Conservation (phyloP, 92 coral and sea anemone species). For the Hydrozoanthus gracilis region DNA sequence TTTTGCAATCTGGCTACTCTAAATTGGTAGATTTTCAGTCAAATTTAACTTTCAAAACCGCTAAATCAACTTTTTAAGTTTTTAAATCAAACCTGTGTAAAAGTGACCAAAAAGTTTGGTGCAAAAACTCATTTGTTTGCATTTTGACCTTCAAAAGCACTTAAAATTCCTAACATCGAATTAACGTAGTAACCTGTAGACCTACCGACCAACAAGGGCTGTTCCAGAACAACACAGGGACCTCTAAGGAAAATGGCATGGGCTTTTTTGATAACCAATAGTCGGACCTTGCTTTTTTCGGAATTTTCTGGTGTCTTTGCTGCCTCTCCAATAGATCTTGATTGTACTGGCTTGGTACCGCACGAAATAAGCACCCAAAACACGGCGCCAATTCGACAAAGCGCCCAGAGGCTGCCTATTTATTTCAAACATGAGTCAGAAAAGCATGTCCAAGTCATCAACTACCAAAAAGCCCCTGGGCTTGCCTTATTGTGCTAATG, state of each 20-base stretch:
- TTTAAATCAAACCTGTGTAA: no score
- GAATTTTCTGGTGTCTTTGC: constrained; percentile 37
- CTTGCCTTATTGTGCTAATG: constrained; percentile 18
- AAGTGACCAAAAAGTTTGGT: no score
- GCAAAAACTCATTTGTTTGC: no score
- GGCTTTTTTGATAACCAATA: no score
- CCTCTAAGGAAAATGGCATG: background rate
- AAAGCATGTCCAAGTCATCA: constrained; percentile 39
- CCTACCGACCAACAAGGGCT: constrained; percentile 7
- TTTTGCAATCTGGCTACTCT: no score
- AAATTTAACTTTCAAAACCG: no score
- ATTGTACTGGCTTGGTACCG: constrained; percentile 41
- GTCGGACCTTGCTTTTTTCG: no score
- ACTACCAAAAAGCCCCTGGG: constrained; percentile 49
- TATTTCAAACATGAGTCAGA: constrained; percentile 45
- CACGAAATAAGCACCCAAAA: constrained; percentile 48
- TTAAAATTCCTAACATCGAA: no score
- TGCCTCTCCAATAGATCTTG: constrained; percentile 43
- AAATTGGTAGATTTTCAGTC: no score
- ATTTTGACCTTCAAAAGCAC: no score
- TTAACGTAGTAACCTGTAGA: constrained; percentile 37
- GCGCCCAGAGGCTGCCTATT: constrained; percentile 32
- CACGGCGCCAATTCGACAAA: constrained; percentile 50
- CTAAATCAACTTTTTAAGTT: no score
- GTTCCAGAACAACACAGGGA: background rate